phyloP scores from a whole-genome alignment of 92 coral and sea anemone genomes.

The Palythoa grandiflora region DNA sequence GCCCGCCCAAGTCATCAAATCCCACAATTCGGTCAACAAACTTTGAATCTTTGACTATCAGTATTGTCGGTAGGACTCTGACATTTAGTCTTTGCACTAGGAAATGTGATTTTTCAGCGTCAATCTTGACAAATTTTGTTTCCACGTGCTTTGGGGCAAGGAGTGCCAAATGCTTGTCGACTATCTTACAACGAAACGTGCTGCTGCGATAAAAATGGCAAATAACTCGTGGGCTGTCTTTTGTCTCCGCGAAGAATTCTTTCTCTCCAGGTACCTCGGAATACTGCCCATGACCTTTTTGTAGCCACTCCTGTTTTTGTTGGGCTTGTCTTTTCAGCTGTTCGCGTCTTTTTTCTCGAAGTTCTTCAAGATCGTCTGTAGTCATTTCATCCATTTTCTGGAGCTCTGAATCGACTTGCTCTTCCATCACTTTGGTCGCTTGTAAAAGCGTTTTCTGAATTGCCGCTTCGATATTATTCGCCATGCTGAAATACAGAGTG shows the following conservation, averaged over 20 bases:
- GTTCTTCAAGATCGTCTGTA: slow-evolving; percentile 88
- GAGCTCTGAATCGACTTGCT: slow-evolving; percentile 95
- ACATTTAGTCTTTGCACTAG: slow-evolving; percentile 82
- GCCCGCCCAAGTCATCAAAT: slow-evolving; percentile 97
- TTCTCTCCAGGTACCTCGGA: slow-evolving; percentile 88
- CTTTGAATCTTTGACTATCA: slow-evolving; percentile 90
- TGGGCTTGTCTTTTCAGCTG: slow-evolving; percentile 92
- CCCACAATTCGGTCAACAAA: slow-evolving; percentile 94
- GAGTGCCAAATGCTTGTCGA: slow-evolving; percentile 92
- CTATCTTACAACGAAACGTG: slow-evolving; percentile 96
- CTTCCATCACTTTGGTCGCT: slow-evolving; percentile 91
- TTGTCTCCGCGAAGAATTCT: slow-evolving; percentile 91
- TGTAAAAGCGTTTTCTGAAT: slow-evolving; percentile 87
- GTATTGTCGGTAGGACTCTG: slow-evolving; percentile 87
- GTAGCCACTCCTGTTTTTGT: slow-evolving; percentile 92
- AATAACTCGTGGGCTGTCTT: slow-evolving; percentile 89
- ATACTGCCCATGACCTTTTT: slow-evolving; percentile 95
- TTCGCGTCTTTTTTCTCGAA: slow-evolving; percentile 92
- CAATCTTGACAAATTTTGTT: slow-evolving; percentile 91
- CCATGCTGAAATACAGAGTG: slow-evolving; percentile 31
- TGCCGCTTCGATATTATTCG: slow-evolving; percentile 72
- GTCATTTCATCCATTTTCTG: slow-evolving; percentile 90
- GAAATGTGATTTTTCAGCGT: slow-evolving; percentile 89
- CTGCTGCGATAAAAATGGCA: slow-evolving; percentile 95
- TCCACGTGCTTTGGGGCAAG: slow-evolving; percentile 97